Evolutionary conservation across 2,113 vertebrate species (phyloP).

Genomic region (Cyanocitta stelleri): DNA sequence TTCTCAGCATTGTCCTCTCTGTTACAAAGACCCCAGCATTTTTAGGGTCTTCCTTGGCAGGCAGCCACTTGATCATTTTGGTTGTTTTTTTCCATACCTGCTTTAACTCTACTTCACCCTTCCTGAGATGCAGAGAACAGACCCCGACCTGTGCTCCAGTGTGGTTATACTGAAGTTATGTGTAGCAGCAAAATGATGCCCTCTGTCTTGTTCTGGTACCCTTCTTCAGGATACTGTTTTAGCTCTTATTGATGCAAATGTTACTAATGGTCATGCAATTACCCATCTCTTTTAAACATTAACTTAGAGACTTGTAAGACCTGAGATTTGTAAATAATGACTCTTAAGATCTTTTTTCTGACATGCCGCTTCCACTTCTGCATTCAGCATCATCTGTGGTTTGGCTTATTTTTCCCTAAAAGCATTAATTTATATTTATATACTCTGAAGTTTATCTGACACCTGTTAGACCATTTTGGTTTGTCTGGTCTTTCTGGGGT

Average conservation of each 20-base stretch:
- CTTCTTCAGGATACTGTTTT: background rate
- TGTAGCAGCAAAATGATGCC: background rate
- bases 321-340: background rate
- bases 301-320: background rate
- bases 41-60: background rate
- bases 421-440: background rate
- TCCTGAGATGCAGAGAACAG: background rate
- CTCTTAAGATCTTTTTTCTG: background rate
- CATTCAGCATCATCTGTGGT: background rate
- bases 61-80: background rate
- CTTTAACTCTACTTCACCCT: background rate
- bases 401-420: background rate
- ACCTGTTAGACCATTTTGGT: background rate
- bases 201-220: background rate
- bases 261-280: background rate
- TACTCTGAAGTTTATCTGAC: background rate
- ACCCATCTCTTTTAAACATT: background rate
- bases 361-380: background rate
- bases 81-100: background rate
- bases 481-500: background rate
- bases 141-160: background rate
- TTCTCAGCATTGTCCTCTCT: background rate
- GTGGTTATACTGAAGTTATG: background rate
- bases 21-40: background rate
- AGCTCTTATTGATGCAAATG: background rate